phyloP scores from a whole-genome alignment of 2,888 invertebrate species.

The Gasteruption jaculator region DNA sequence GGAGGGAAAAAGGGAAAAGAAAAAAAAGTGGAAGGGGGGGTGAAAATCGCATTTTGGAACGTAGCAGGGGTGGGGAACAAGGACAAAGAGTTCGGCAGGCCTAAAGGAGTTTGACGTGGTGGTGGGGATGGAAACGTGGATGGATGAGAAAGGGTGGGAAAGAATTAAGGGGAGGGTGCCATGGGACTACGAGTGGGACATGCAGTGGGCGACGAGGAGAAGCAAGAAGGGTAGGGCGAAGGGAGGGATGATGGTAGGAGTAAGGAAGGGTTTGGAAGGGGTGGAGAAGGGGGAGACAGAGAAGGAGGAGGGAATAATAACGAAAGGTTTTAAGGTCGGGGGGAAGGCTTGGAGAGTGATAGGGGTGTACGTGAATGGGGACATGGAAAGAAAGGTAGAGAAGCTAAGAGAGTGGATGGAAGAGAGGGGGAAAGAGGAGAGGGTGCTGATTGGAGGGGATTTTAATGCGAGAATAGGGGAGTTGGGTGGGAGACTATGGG shows the following conservation, averaged over 20 bases:
- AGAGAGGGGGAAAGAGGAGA: background rate
- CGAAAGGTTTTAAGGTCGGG: background rate
- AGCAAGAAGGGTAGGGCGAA: conserved; percentile 12
- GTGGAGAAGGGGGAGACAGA: background rate
- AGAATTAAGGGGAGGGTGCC: background rate
- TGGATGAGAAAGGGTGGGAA: conserved; percentile 7
- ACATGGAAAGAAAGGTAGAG: background rate
- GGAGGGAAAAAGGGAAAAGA: too few species aligned
- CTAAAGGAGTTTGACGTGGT: conserved; percentile 4
- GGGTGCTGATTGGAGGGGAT: conserved; percentile 5
- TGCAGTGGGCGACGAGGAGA: conserved; percentile 4
- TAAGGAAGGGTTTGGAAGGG: conserved; percentile 1
- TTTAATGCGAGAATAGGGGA: conserved; percentile 8
- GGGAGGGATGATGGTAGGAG: conserved; percentile 4
- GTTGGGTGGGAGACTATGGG: background rate
- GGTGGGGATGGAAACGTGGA: conserved; percentile 7
- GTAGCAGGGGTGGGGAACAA: conserved; percentile 6
- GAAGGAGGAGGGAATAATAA: background rate
- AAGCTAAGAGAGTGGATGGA: conserved; percentile 4
- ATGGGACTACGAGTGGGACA: conserved; percentile 6
- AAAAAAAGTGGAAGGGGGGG: too few species aligned
- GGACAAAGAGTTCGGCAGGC: background rate
- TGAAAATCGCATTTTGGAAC: conserved; percentile 8
- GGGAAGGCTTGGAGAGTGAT: conserved; percentile 1
- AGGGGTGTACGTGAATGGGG: conserved; percentile 1